phyloP scores from a whole-genome alignment of 2,113 vertebrate genomes.

The Micronycteris hirsuta region DNA sequence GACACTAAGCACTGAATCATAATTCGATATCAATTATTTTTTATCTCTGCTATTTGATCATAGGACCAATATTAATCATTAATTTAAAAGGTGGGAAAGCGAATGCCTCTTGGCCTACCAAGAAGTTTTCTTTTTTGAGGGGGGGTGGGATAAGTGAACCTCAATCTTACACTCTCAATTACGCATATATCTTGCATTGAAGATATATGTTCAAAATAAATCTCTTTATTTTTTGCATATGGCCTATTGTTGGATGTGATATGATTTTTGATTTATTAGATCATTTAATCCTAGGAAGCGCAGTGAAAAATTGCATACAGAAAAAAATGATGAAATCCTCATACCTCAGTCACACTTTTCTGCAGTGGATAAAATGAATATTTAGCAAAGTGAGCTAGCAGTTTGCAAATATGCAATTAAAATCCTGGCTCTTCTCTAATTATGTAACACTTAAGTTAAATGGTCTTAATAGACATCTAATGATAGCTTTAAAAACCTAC shows the following conservation, averaged over 20 bases:
- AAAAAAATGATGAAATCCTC: constrained; percentile 30
- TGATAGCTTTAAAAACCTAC: constrained; percentile 80
- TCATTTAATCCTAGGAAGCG: neutral
- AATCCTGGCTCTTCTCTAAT: constrained; percentile 81
- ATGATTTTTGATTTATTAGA: neutral
- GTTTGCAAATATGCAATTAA: constrained; percentile 83
- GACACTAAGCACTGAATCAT: neutral
- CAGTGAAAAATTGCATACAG: neutral
- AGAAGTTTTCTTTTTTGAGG: neutral
- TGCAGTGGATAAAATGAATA: constrained; percentile 63
- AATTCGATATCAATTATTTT: constrained; percentile 32
- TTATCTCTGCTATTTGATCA: neutral
- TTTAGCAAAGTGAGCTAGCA: constrained; percentile 74
- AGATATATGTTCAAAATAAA: neutral
- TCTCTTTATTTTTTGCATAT: neutral
- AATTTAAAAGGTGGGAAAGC: neutral
- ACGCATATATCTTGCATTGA: neutral
- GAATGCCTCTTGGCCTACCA: neutral
- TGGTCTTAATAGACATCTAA: constrained; percentile 83
- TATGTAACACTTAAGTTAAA: constrained; percentile 81
- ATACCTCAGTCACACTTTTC: constrained; percentile 43
- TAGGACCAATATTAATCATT: neutral
- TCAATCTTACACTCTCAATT: too few relatives aligned
- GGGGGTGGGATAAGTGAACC: neutral
- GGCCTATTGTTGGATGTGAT: neutral